Evolutionary conservation across 2,888 invertebrate genomes (phyloP), one percentile per base, ranked within the genome.

Genomic region (Trilocha varians): DNA sequence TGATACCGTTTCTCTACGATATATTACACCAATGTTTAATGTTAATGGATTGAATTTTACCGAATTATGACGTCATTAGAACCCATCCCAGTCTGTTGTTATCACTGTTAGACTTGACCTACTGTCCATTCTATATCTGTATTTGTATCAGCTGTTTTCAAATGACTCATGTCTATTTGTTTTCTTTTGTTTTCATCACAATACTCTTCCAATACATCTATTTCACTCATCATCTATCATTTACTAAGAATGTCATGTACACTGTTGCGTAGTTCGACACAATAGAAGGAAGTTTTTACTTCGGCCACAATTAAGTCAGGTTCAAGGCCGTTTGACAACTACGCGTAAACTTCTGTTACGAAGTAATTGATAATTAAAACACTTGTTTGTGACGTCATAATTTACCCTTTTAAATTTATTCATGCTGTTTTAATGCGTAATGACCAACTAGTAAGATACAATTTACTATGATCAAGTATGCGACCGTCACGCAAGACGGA

Each of bases 401-500:
- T 25, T 9, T 1, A 11, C 25, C 25, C 25, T 25, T 25, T 25
- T 25, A 0, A 25, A 25, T 9, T 25, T 9, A 25, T 3, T 25
- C 25, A 25, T 11, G 25, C 25, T 4, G 11, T 25, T 25, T 25
- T 25, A 25, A 25, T 25, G 6, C 6, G 6, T 25, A 25, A 25
- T 9, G 11, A 6, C 25, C 6, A 25, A 11, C 8, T 6, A 3
- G 6, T 25, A 25, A 25, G 25, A 25, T 25, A 25, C 25, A 25
- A 25, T 25, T 25, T 25, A 25, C 0, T 11, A 11, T 25, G 25
- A 25, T 25, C 25, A 5, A 25, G 6, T 25, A 11, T 25, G 52
- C 59, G 67, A 67, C 65, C 65, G 73, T 76, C 75, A 76, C 65
- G 73, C 66, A 48, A 66, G 53, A 55, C 48, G 57, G 63, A 66